Base-by-base conservation (phyloP, 2,888 invertebrate species). In the Monopis laevigella region DNA sequence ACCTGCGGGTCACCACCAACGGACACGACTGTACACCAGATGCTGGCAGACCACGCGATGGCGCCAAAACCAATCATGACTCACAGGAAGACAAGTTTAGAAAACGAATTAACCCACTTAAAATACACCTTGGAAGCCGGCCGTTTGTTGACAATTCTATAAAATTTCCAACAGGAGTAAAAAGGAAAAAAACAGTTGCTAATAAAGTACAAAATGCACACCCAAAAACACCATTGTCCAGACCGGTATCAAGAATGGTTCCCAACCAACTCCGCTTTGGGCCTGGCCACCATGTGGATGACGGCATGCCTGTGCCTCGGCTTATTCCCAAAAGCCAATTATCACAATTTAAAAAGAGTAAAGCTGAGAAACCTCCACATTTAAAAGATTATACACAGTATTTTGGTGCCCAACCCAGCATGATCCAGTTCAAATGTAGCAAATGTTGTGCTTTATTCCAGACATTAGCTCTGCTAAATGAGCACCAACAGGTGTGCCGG, bases 381-480 rank as follows among this genome's bases (percentile, higher is more conserved):
- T 53, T 74, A 50, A 75, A 74, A 36, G 88, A 89, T 56, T 88
- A 88, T 72, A 87, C 87, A 38, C 89, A 89, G 57, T 89, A 88
- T 62, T 70, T 89, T 51, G 88, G 89, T 10, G 64, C 89, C 43
- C 88, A 89, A 58, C 86, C 88, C 4, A n/a, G n/a, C n/a, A 84
- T 86, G 60, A 85, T 88, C 38, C 87, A 88, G 65, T 86, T 87
- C 58, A 88, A 87, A 58, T 92, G 92, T 60, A 82, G 86, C 30
- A 89, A 88, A 62, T 92, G 92, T 68, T 85, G 84, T 55, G 83
- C 83, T 27, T 84, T 86, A 51, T 89, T 88, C 61, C 84, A 86
- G 50, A 85, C 86, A 8, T 67, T 89, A 48, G 81, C 83, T 24
- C 82, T 84, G 65, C 69, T 90, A 36, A 88, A 89, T 56, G 88